These are phyloP conservation scores for Agrotis exclamationis DNA, from an alignment of 2,888 invertebrate species.

Conservation along the genomic window DNA sequence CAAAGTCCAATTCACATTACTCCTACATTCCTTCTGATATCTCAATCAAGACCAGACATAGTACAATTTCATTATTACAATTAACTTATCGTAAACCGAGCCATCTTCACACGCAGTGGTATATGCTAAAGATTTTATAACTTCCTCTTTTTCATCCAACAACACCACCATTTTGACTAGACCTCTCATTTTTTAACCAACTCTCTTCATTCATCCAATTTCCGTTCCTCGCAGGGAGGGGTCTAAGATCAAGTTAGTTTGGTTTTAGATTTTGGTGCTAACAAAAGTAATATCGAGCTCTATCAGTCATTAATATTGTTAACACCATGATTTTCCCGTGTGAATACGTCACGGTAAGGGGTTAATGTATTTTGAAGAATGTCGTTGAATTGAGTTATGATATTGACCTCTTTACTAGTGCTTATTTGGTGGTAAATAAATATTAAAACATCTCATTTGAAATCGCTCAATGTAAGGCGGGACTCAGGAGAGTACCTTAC, in stretches of 20 bases:
- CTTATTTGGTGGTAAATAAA: background rate
- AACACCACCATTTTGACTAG: constrained; percentile 61
- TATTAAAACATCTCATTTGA: no score
- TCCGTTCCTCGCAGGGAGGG: background rate
- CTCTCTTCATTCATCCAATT: background rate
- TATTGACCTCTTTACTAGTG: constrained; percentile 17
- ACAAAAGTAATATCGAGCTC: constrained; percentile 75
- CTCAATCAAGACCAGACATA: constrained; percentile 54
- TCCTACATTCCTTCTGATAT: constrained; percentile 6
- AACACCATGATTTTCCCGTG: constrained; percentile 86
- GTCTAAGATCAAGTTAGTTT: constrained; percentile 46
- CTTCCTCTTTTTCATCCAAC: constrained; percentile 64
- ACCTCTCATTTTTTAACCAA: constrained; percentile 41
- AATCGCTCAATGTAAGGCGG: no score
- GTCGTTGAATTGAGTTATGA: constrained; percentile 34
- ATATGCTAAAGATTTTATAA: constrained; percentile 72
- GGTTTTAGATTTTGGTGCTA: constrained; percentile 72
- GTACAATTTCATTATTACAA: constrained; percentile 68
- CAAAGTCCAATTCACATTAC: background rate
- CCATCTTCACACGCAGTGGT: constrained; percentile 66
- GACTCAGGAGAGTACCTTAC: no score
- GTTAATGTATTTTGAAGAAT: constrained; percentile 64
- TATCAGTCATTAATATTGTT: constrained; percentile 84
- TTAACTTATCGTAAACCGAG: constrained; percentile 66
- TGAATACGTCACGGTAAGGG: constrained; percentile 74